A percentile compares a stretch with the other conserved stretches of the same genome.
These are phyloP conservation scores for Polymixis flavicincta DNA, from an alignment of 2,888 invertebrate species.

Conservation along the genomic window DNA sequence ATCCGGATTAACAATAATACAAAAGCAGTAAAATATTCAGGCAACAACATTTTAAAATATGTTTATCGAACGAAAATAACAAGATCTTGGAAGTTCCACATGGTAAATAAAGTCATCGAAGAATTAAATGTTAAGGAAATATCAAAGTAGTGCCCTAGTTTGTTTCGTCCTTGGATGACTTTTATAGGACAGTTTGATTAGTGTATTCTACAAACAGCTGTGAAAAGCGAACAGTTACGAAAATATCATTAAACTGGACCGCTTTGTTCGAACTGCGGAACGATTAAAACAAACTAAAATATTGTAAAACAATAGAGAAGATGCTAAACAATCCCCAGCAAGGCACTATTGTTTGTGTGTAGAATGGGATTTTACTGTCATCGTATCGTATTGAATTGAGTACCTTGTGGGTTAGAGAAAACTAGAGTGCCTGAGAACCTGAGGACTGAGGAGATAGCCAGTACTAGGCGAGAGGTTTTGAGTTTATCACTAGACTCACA, in stretches of 20 bases:
- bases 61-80: background rate
- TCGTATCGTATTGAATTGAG: constrained; percentile 2
- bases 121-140: background rate
- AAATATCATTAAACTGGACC: constrained; percentile 28
- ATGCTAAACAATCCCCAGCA: background rate
- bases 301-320: constrained; percentile 39
- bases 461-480: background rate
- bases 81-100: constrained; percentile 10
- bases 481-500: background rate
- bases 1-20: constrained; percentile 27
- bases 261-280: constrained; percentile 30
- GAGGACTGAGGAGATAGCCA: background rate
- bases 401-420: background rate
- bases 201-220: constrained; percentile 12
- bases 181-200: background rate
- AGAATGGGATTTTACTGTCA: background rate
- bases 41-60: background rate
- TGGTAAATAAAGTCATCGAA: constrained; percentile 3
- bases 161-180: background rate
- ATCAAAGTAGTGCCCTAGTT: constrained; percentile 1
- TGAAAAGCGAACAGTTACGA: constrained; percentile 11
- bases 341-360: background rate
- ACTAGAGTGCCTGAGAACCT: background rate
- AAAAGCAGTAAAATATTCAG: constrained; percentile 15
- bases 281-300: constrained; percentile 28